Percentiles rank a stretch among this genome's conserved stretches.
Evolutionary conservation across 2,888 invertebrate genomes (phyloP).

Genomic region (Rhyacophila evoluta): DNA sequence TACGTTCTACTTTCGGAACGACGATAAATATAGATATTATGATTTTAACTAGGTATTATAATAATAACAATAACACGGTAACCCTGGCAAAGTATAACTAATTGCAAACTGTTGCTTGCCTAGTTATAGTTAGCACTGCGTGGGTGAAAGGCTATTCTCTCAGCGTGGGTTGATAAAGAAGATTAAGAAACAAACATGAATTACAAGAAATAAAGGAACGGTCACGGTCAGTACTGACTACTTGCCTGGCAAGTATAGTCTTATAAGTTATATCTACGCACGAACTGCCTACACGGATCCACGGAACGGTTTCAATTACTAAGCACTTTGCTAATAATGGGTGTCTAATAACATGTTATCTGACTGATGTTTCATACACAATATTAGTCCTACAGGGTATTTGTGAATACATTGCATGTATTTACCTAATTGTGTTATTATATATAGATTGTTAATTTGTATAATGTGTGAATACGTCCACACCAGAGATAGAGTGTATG

Average conservation of each 20-base stretch:
- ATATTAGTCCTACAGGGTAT: not conserved
- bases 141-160: constrained; percentile 12
- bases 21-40: no score
- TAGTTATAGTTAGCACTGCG: not conserved
- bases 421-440: no score
- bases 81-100: not conserved
- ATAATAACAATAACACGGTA: not conserved
- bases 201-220: not conserved
- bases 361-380: not conserved
- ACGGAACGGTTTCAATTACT: not conserved
- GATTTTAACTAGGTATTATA: no score
- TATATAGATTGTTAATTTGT: no score
- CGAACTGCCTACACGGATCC: not conserved
- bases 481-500: no score
- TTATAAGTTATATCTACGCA: not conserved
- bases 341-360: constrained; percentile 10
- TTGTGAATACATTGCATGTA: not conserved
- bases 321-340: constrained; percentile 14
- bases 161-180: not conserved
- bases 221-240: not conserved
- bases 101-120: not conserved
- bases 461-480: no score
- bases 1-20: no score
- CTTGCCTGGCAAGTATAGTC: not conserved
- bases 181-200: not conserved